phyloP scores from a whole-genome alignment of 2,113 vertebrate species.

The Neomonachus schauinslandi region DNA sequence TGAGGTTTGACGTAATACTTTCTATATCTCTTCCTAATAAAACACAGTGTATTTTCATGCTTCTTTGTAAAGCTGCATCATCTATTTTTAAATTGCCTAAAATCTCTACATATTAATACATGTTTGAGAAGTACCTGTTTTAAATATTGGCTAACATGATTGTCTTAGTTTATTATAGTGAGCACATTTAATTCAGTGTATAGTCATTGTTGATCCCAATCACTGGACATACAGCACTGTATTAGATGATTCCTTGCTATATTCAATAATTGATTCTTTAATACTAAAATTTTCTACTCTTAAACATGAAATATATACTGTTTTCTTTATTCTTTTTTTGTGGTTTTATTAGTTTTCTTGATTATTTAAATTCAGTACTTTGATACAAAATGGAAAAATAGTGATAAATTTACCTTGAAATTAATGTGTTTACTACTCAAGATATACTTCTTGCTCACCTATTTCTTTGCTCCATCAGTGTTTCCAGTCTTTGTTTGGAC shows the following conservation, averaged over 20 bases:
- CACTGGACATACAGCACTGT: not conserved
- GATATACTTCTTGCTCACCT: not conserved
- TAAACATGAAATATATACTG: not conserved
- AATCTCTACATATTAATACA: not conserved
- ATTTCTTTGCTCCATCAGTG: not conserved
- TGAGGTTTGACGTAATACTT: slow-evolving; percentile 89
- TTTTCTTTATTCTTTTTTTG: not conserved
- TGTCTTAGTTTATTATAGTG: not conserved
- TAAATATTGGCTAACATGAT: not conserved
- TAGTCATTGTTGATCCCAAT: not conserved
- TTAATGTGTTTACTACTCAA: not conserved
- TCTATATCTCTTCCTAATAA: not conserved
- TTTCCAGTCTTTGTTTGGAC: slow-evolving; percentile 36
- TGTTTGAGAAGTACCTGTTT: not conserved
- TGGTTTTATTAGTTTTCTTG: slow-evolving; percentile 27
- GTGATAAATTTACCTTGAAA: slow-evolving; percentile 23
- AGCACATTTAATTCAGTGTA: not conserved
- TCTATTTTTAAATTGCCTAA: slow-evolving; percentile 24
- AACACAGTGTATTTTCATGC: not conserved
- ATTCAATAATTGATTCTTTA: not conserved
- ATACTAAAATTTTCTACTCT: not conserved
- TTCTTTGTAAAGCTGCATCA: not conserved
- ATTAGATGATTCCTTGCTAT: not conserved
- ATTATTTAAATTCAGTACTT: slow-evolving; percentile 30
- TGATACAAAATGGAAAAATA: slow-evolving; percentile 47